Evolutionary conservation across 2,797 vertebrate species (phyloP).

Genomic region (Pipistrellus nathusii): DNA sequence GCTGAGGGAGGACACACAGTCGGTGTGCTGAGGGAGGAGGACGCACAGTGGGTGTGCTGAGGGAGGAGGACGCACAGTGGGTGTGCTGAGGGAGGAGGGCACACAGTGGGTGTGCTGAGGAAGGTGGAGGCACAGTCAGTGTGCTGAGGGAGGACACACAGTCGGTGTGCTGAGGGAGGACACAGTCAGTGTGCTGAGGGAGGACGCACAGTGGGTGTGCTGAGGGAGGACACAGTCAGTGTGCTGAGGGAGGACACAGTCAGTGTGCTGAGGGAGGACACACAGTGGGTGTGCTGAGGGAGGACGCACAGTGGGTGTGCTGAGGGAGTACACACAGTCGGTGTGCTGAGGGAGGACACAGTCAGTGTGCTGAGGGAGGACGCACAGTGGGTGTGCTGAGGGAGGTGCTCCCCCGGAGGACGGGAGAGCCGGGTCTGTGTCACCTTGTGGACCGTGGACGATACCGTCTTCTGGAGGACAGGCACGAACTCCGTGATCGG

Average conservation of each 20-base stretch:
- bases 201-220: too few species aligned
- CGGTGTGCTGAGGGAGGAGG: too few species aligned
- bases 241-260: too few species aligned
- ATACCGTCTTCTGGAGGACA: slow-evolving; percentile 89
- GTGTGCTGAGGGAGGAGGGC: neutral
- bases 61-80: too few species aligned
- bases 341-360: neutral
- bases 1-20: too few species aligned
- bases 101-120: neutral
- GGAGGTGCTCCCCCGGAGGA: too few species aligned
- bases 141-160: neutral
- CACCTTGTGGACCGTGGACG: slow-evolving; percentile 89
- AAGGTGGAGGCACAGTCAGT: too few species aligned
- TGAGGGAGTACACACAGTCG: too few species aligned
- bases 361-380: neutral
- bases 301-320: neutral
- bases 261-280: neutral
- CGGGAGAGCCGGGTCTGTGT: neutral
- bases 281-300: neutral
- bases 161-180: neutral
- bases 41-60: too few species aligned
- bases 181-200: neutral
- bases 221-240: neutral
- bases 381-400: neutral
- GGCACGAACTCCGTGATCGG: slow-evolving; percentile 89